Conservation (phyloP, 2,797 vertebrate species). For the Cryptoblepharus egeriae region DNA sequence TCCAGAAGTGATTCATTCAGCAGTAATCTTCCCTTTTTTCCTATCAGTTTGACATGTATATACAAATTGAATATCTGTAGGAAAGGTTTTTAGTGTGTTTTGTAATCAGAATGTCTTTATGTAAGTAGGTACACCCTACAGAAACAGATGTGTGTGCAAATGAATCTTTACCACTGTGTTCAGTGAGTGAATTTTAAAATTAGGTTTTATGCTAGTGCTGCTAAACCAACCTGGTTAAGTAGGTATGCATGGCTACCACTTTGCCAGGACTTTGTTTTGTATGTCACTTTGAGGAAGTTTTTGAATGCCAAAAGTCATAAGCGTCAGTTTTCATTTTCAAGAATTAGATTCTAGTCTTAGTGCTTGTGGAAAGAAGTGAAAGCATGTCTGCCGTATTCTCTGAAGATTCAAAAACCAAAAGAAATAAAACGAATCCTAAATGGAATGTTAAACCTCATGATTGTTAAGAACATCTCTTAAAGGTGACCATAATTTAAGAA, state of each 20-base stretch:
- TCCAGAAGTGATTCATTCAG: constrained; percentile 66
- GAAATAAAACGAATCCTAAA: constrained; percentile 24
- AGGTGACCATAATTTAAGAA: not conserved
- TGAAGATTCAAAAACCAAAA: constrained; percentile 22
- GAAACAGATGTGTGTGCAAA: constrained; percentile 36
- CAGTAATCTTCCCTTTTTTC: constrained; percentile 50
- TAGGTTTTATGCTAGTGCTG: not conserved
- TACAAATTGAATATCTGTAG: constrained; percentile 25
- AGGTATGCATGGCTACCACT: constrained; percentile 15
- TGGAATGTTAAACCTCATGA: constrained; percentile 30
- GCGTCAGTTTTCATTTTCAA: not conserved
- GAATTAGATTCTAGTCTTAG: constrained; percentile 10
- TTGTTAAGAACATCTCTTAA: not conserved
- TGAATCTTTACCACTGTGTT: constrained; percentile 18
- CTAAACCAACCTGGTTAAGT: constrained; percentile 30
- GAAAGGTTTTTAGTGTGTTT: constrained; percentile 21
- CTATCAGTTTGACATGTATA: constrained; percentile 21
- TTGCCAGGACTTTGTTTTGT: constrained; percentile 16
- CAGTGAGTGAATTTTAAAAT: constrained; percentile 44
- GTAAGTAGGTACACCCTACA: constrained; percentile 31
- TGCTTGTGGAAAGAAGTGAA: constrained; percentile 1
- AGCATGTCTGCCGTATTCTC: constrained; percentile 11
- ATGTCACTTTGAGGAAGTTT: constrained; percentile 19
- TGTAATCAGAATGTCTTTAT: constrained; percentile 28
- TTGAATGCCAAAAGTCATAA: constrained; percentile 28